Evolutionary conservation across 2,797 vertebrate species (phyloP).

Genomic region (Lophura swinhoii): DNA sequence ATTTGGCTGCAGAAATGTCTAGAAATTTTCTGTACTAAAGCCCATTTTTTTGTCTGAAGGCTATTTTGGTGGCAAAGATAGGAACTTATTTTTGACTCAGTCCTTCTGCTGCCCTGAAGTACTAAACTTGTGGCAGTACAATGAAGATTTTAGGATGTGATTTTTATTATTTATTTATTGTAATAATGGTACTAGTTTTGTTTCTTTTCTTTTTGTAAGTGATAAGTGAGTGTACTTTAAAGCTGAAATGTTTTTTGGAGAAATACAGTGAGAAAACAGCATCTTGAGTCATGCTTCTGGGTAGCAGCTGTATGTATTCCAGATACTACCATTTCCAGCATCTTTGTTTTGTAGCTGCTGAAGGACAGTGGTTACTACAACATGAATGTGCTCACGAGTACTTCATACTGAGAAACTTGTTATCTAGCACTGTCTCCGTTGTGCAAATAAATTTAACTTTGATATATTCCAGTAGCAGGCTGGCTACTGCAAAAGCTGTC

Average conservation of each 20-base stretch:
- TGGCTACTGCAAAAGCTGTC: neutral
- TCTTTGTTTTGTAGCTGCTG: neutral
- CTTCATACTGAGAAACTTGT: neutral
- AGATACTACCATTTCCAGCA: neutral
- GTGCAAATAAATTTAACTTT: slow-evolving; percentile 8
- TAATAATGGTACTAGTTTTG: neutral
- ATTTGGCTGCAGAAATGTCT: neutral
- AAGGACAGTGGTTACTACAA: neutral
- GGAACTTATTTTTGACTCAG: neutral
- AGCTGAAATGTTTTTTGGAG: neutral
- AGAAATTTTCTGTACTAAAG: slow-evolving; percentile 5
- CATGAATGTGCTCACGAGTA: neutral
- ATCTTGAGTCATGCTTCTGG: neutral
- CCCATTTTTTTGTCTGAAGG: neutral
- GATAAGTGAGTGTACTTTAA: neutral
- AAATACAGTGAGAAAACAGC: neutral
- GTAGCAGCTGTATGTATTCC: neutral
- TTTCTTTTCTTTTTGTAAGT: neutral
- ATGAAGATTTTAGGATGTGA: neutral
- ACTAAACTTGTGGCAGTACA: neutral
- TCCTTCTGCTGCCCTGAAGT: neutral
- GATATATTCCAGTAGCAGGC: neutral
- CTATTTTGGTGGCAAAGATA: neutral
- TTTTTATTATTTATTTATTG: neutral
- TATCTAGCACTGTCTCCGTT: neutral